Evolutionary conservation across 1,140 invertebrate species (phyloP), one percentile per base, ranked within the genome.

Genomic region (Cyclargus thomasi): DNA sequence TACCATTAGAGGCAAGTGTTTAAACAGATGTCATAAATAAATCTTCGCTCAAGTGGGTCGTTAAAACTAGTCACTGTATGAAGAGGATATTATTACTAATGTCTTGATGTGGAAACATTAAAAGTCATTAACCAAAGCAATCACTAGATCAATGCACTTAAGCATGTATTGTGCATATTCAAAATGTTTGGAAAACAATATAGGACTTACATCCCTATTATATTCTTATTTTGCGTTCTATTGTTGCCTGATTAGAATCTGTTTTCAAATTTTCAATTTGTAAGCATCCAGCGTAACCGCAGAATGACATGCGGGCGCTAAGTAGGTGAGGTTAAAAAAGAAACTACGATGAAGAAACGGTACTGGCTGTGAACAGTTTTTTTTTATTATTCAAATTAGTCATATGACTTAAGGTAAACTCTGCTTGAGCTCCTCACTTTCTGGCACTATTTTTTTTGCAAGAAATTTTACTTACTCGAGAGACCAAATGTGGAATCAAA

Each of bases 1-100:
- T 16, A 47, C 55, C 20, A 59, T 59, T 59, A 21, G 55, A 62
- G 62, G 23, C 67, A 72, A 74, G 23, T 64, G 22, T 64, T 70
- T 72, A 29, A 77, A 75, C 76, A 78, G 69, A 75, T 78, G 76
- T 68, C 65, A 47, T 74, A 74, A 68, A 57, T 66, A 59, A 59
- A 59, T 59, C 55, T 18, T 22, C 20, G 17, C 55, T 59, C 55
- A 21, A 59, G 55, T 59, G 55, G 55, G 7, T 21, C 20, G 18
- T 59, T 59, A 59, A n/a, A n/a, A n/a, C n/a, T n/a, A n/a, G 55
- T 21, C 39, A 47, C 20, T 21, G 20, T 21, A 59, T 20, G 55
- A 59, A 59, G 20, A 11, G 55, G 55, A 20, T 20, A 67, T 67
- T 67, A 67, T 62, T 63, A 63, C 22, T 63, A 67, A 62, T 67